Base-by-base conservation (phyloP, 2,888 invertebrate species). In the Thymelicus sylvestris region DNA sequence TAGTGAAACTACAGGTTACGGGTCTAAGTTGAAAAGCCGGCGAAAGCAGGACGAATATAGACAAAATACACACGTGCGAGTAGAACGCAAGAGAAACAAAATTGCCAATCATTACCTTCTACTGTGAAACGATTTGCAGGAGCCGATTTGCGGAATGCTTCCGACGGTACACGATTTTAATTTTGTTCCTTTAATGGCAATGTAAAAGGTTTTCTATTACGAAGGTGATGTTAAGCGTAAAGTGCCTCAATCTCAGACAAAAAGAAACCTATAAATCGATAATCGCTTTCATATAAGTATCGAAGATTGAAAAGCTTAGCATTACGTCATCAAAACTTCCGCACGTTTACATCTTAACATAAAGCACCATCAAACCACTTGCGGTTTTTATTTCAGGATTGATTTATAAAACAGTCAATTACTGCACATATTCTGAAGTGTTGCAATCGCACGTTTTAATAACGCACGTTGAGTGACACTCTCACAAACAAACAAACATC, bases 61-160 rank as follows among this genome's bases (percentile, higher is more conserved):
- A 39, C 59, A 39, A 57, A 60, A 13, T 6, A 2, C 50, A 31
- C 41, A 39, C 39, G 24, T 41, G 61, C 24, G 50, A 61, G 13
- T 19, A 39, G 38, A 61, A 67, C 6, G 50, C n/a, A 47, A 13
- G 15, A 15, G 31, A 65, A 64, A 65, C 69, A n/a, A 70, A 70
- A 70, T 65, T 65, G 65, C 59, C 70, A 65, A 70, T 70, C 65
- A 70, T 70, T 70, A 65, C 70, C 61, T 52, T 60, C 60, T 70
- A 70, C 69, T 50, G 44, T 66, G 64, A 70, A 70, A 65, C 65
- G 70, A 65, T 70, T 70, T 50, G 70, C 70, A 65, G 65, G 65
- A 65, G 70, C 60, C 39, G 52, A 70, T 65, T 65, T 70, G 70
- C 65, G 38, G 24, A 68, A 70, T 70, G 65, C 70, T 70, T 65